A percentile compares a stretch with the other conserved stretches of the same genome.
phyloP scores from a whole-genome alignment of 2,888 invertebrate species.

The Tortricodes alternella region DNA sequence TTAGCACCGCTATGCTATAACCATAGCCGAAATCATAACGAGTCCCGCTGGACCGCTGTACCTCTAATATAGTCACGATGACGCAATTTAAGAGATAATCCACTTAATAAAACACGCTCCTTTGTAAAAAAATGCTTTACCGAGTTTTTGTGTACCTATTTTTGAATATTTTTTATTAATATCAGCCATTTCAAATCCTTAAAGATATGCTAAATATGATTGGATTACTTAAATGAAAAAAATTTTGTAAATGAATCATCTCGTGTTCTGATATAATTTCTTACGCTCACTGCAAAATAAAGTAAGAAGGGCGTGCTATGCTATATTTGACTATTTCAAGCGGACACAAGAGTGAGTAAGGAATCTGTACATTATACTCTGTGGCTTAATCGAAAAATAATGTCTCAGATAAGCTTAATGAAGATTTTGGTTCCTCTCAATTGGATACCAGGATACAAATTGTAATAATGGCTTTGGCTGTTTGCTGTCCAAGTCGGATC shows the following conservation, averaged over 20 bases:
- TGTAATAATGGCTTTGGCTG: no score
- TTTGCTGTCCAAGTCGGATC: no score
- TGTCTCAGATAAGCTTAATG: slow-evolving; percentile 26
- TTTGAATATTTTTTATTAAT: no score
- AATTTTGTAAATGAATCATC: background rate
- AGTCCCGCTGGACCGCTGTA: slow-evolving; percentile 9
- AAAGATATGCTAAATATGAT: no score
- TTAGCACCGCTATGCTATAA: background rate
- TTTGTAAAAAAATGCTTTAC: background rate
- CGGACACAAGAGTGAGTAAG: background rate
- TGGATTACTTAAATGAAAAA: no score
- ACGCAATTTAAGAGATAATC: background rate
- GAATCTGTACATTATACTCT: slow-evolving; percentile 1
- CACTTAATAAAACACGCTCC: background rate
- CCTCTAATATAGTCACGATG: slow-evolving; percentile 9
- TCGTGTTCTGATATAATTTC: background rate
- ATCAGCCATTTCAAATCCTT: no score
- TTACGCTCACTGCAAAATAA: no score
- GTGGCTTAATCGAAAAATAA: slow-evolving; percentile 27
- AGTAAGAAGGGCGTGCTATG: no score
- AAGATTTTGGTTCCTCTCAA: slow-evolving; percentile 22
- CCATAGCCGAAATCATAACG: slow-evolving; percentile 19
- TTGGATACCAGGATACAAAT: background rate
- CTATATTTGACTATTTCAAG: background rate
- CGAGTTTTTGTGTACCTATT: no score